Evolutionary conservation across 2,888 invertebrate species (phyloP).

Genomic region (Cryptocheilus praepositus): DNA sequence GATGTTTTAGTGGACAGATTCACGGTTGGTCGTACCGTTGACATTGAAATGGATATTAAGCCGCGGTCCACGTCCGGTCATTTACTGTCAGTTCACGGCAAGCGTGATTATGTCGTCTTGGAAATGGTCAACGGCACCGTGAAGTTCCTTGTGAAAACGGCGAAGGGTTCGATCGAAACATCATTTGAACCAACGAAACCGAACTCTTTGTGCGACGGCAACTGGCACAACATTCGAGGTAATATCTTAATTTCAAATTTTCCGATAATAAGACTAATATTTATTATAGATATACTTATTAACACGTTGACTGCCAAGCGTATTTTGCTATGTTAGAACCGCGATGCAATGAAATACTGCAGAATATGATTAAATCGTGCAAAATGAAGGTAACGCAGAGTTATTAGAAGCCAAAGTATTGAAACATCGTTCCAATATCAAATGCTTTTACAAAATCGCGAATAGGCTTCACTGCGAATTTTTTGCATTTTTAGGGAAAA

Average conservation of each 20-base stretch:
- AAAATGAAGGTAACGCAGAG: too few relatives aligned
- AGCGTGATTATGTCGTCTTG: conserved; percentile 87
- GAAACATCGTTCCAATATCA: too few relatives aligned
- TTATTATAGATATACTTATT: too few relatives aligned
- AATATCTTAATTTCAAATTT: conserved; percentile 40
- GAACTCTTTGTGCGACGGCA: conserved; percentile 91
- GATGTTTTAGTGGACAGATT: conserved; percentile 81
- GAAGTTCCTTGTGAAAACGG: conserved; percentile 88
- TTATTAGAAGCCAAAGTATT: too few relatives aligned
- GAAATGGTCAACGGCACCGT: conserved; percentile 92
- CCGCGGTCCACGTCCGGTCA: conserved; percentile 91
- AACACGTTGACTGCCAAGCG: too few relatives aligned
- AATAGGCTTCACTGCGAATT: too few relatives aligned
- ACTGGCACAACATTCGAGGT: conserved; percentile 94
- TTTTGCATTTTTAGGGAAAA: too few relatives aligned
- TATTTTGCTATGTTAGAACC: too few relatives aligned
- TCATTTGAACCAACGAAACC: conserved; percentile 81
- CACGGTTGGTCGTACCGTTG: conserved; percentile 86
- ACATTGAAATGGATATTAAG: conserved; percentile 89
- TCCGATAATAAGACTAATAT: neutral
- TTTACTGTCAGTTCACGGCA: conserved; percentile 89
- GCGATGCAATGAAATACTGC: too few relatives aligned
- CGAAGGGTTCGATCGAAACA: conserved; percentile 85
- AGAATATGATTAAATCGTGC: too few relatives aligned
- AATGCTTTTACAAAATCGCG: too few relatives aligned